Base-by-base conservation (phyloP, 2,888 invertebrate species). In the Eupeodes latifasciatus region DNA sequence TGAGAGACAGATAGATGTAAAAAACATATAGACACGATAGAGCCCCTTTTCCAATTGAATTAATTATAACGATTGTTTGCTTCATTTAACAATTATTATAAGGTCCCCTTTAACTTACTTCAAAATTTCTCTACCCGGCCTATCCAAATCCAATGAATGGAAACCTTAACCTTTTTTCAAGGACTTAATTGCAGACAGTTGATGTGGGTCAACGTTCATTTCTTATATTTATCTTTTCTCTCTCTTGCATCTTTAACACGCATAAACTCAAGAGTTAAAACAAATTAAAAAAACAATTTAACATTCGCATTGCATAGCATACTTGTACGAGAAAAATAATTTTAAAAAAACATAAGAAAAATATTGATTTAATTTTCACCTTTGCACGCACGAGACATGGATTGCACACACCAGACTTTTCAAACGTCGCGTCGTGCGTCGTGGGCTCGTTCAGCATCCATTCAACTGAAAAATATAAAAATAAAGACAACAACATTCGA, bases 141-240 rank as follows among this genome's bases (percentile, higher is more conserved):
- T 64, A 16, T n/a, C 14, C 9, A 53, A 10, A 14, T 16, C 61
- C 55, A 49, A 36, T 19, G n/a, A 19, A n/a, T 64, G n/a, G 64
- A 83, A 87, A 83, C 87, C 80, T 87, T 83, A 87, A 87, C 83
- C 87, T 87, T 80, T 74, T 16, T 44, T 76, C 87, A 87, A 87
- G 87, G 87, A 83, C 87, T 80, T 34, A 44, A 47, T 44, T 69
- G 80, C 80, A 87, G 87, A 83, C 87, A 87, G 86, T 83, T 87
- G 87, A 87, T 87, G 80, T 87, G 87, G 83, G 87, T 87, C 87
- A 87, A 83, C 72, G 76, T 49, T 80, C 77, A 19, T 69, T 80
- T 77, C 40, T 7, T 40, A 40, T 40, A 40, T 40, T 40, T 57
- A 12, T 69, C 69, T 61, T 72, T 5, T 57, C 61, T 44, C n/a